These are phyloP conservation scores for Tylochromis polylepis DNA, from an alignment of 2,113 vertebrate genomes.

Conservation along the genomic window DNA sequence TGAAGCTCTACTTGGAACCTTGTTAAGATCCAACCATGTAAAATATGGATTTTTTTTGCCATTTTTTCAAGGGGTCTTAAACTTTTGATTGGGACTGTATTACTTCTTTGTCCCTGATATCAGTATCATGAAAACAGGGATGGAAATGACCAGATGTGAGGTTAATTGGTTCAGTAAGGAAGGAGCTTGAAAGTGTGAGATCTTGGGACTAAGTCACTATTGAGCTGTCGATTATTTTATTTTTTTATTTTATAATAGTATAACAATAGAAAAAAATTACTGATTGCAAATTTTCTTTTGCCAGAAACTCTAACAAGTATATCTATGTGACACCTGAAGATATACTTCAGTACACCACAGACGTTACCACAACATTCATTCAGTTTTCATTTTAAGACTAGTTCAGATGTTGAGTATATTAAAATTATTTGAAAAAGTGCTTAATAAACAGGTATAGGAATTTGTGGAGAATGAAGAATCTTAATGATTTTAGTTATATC, in stretches of 20 bases:
- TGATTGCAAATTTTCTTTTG: neutral
- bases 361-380: neutral
- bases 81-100: neutral
- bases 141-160: neutral
- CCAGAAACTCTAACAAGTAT: neutral
- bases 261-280: neutral
- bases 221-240: fast-evolving
- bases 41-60: neutral
- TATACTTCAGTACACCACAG: too few relatives aligned
- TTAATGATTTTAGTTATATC: neutral
- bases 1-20: neutral
- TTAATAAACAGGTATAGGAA: neutral
- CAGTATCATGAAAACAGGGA: neutral
- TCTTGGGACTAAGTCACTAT: fast-evolving
- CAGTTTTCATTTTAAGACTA: neutral
- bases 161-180: fast-evolving
- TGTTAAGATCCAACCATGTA: neutral
- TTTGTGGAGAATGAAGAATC: neutral
- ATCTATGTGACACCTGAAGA: neutral
- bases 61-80: too few relatives aligned
- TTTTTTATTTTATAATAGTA: neutral
- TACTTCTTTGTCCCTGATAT: neutral
- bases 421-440: neutral
- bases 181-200: neutral
- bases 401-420: neutral